Conservation (phyloP, 1,140 invertebrate genomes). For the Micrasema minimum region DNA sequence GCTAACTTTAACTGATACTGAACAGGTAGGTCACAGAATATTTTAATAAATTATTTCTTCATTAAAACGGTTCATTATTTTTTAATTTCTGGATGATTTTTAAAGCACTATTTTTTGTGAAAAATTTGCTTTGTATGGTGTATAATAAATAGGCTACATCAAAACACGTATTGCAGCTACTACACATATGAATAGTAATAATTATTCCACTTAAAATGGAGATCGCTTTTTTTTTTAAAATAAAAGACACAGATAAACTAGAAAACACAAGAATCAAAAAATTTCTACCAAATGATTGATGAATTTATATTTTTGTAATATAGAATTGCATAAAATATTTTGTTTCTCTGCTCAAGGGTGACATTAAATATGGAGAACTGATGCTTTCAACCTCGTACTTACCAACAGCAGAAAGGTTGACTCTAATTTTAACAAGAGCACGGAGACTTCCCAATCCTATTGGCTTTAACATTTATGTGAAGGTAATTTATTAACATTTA, state of each 20-base stretch:
- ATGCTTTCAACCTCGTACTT: conserved; percentile 81
- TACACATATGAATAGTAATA: too few relatives aligned
- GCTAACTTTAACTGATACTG: conserved; percentile 72
- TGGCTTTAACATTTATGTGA: conserved; percentile 46
- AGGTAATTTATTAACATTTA: conserved; percentile 25
- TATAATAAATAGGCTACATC: background rate
- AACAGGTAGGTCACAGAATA: conserved; percentile 67
- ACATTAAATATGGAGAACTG: conserved; percentile 69
- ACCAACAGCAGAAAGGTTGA: conserved; percentile 76
- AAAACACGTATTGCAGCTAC: background rate
- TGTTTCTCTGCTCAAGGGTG: conserved; percentile 40
- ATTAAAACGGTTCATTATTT: too few relatives aligned
- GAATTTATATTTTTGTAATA: too few relatives aligned
- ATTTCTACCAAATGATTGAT: too few relatives aligned
- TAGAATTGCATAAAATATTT: too few relatives aligned
- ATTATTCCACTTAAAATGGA: too few relatives aligned
- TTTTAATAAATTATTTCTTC: too few relatives aligned
- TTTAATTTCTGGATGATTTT: too few relatives aligned
- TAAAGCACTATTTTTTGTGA: too few relatives aligned
- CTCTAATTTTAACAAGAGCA: conserved; percentile 78
- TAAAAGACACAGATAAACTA: too few relatives aligned
- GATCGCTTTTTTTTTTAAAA: too few relatives aligned
- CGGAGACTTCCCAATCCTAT: conserved; percentile 56
- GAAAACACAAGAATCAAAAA: too few relatives aligned
- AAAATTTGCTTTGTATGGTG: background rate